These are phyloP conservation scores for fruit fly (Drosophila melanogaster) DNA, from an alignment of 1,140 invertebrate species.

Conservation along the genomic window DNA sequence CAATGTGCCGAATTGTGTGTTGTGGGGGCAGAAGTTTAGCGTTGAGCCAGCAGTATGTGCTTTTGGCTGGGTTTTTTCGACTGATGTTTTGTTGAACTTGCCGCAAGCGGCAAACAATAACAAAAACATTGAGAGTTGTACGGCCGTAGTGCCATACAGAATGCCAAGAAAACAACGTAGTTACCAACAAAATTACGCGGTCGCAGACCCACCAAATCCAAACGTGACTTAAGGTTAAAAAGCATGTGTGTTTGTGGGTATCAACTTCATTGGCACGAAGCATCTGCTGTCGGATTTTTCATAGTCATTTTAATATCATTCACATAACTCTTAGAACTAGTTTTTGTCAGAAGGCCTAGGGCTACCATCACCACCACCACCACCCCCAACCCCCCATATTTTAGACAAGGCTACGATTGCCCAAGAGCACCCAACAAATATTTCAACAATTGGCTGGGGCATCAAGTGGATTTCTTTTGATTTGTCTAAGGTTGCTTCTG, in stretches of 20 bases:
- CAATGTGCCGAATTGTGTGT: constrained; percentile 76
- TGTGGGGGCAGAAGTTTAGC: constrained; percentile 32
- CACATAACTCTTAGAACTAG: constrained; percentile 49
- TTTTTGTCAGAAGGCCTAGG: constrained; percentile 22
- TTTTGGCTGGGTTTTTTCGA: constrained; percentile 57
- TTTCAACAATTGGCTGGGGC: constrained; percentile 29
- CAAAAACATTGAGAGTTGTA: constrained; percentile 11
- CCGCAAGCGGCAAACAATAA: constrained; percentile 57
- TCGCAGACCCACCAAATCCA: constrained; percentile 75
- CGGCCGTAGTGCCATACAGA: constrained; percentile 29
- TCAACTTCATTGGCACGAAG: constrained; percentile 56
- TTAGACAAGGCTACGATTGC: constrained; percentile 23
- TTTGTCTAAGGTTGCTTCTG: constrained; percentile 27
- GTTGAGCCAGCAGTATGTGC: constrained; percentile 78
- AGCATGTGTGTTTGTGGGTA: constrained; percentile 11
- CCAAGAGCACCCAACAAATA: constrained; percentile 35
- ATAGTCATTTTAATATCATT: constrained; percentile 51
- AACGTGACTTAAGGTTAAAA: constrained; percentile 78
- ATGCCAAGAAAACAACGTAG: constrained; percentile 44
- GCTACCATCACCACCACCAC: neutral
- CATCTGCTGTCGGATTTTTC: constrained; percentile 36
- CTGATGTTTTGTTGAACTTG: constrained; percentile 65
- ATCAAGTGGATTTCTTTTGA: constrained; percentile 40
- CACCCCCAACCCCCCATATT: neutral
- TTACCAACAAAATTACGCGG: constrained; percentile 46